Percentiles rank a stretch among this genome's conserved stretches.
Evolutionary conservation across 2,888 invertebrate genomes (phyloP).

Genomic region (Zele albiditarsus): DNA sequence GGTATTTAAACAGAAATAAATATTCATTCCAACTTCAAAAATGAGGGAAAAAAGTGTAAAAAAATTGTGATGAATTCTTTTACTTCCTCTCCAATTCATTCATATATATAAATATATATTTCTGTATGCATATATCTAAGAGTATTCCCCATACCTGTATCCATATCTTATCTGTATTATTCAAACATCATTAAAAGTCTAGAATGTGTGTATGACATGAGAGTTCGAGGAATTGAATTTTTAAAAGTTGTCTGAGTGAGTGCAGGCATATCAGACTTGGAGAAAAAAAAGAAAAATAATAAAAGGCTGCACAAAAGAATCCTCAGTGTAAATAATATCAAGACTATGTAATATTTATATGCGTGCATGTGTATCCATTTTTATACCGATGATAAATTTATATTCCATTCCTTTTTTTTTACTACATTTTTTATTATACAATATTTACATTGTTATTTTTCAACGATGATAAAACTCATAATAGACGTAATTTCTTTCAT

Average conservation of each 20-base stretch:
- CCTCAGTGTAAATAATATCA: constrained; percentile 7
- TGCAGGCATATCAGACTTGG: not conserved
- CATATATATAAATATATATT: too few species aligned
- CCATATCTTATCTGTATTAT: constrained; percentile 26
- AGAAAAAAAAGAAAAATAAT: not conserved
- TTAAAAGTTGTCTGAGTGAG: not conserved
- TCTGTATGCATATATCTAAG: too few species aligned
- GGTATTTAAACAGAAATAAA: not conserved
- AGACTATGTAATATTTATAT: too few species aligned
- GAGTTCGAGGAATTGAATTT: constrained; percentile 11
- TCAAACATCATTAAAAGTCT: constrained; percentile 31
- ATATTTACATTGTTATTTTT: not conserved
- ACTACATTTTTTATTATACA: not conserved
- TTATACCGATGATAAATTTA: not conserved
- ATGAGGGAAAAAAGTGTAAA: not conserved
- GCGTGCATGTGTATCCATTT: too few species aligned
- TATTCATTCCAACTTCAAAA: not conserved
- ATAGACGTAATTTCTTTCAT: not conserved
- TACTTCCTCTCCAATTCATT: not conserved
- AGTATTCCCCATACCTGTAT: not conserved
- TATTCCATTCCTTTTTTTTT: not conserved
- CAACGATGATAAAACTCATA: not conserved
- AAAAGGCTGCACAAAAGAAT: not conserved
- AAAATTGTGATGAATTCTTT: not conserved
- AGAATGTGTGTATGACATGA: constrained; percentile 9